Evolutionary conservation across 2,888 invertebrate genomes (phyloP), one percentile per base, ranked within the genome.

Genomic region (Scrobipalpa atriplicella): DNA sequence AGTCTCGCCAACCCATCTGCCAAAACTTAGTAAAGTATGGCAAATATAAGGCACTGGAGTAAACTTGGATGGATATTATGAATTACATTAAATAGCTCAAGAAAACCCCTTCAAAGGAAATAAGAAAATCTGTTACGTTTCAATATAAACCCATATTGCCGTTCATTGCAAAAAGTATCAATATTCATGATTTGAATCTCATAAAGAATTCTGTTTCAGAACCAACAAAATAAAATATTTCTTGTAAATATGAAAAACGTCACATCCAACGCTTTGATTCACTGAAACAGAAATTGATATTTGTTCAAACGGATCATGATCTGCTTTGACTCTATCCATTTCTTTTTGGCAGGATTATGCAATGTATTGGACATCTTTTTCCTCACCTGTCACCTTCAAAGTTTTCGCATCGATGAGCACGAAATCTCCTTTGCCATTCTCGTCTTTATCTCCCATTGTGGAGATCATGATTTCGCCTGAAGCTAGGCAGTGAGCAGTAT

Each of bases 381-480:
- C 5, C 78, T 81, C 78, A 94, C 96, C 96, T 93, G 95, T 96
- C 65, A 96, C 90, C 79, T 95, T 91, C 79, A 98, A 96, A 66
- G 95, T 95, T 77, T 96, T 94, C 18, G 96, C 95, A 88, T 99
- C 98, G 73, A 99, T 93, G 70, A 98, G 93, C 65, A 99, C 90
- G 80, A 98, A 99, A 73, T 98, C 97, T 52, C 98, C 97, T 85
- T 96, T 95, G 16, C 94, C 96, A 76, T 97, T 95, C 66, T 96
- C 98, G n/a, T 97, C 90, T 39, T 94, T 94, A 88, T 98, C 97
- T 13, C 99, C 99, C 95, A 99, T 95, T 11, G 96, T 96, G 7
- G 98, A 98, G 78, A 99, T 98, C 96, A 99, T 97, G 70, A 99
- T 95, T 80, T 98, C 96, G 0, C 99, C 99, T 73, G 94, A 95